Base-by-base conservation (phyloP, 2,797 vertebrate species). In the Manis pentadactyla region DNA sequence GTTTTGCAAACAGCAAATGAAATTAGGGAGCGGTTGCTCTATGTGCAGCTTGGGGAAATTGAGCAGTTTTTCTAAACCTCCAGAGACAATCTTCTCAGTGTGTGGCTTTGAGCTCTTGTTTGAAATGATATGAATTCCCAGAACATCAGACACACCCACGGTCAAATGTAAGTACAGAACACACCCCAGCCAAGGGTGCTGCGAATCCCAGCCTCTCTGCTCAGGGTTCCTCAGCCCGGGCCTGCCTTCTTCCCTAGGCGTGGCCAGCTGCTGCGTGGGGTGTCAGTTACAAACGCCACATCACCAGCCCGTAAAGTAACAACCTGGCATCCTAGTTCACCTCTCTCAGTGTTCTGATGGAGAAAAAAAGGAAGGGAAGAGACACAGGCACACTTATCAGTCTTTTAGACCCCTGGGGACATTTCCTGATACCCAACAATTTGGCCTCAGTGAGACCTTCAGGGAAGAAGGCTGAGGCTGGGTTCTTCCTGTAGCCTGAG, bases 21-120 rank as follows among this genome's bases (percentile, higher is more conserved):
- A 97, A 96, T 87, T 89, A 85, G 63, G 95, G 93, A 96, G 94
- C 73, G 77, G 73, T 77, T 71, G 63, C 68, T 93, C 83, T 51
- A 37, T 37, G 27, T 55, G 95, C 91, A 96, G 88, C 92, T 75
- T 39, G 3, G 95, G 79, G 87, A 97, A 97, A 95, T 23, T 51
- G 94, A 97, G 85, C 87, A 90, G 59, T 95, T 97, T 95, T 96
- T 86, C 82, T 81, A 96, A 96, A 82, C 89, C 97, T 97, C 97
- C 51, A 64, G 97, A 93, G 97, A 97, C 75, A 68, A 55, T 93
- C 84, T 94, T 97, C 97, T 97, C 94, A 95, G 97, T 98, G 97
- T 97, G 97, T 97, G 97, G 97, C 95, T 98, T 96, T 88, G 68
- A 95, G 96, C 94, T 97, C 97, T 97, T 97, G 90, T 97, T 97